Evolutionary conservation across 2,888 invertebrate genomes (phyloP), one percentile per base, ranked within the genome.

Genomic region (Stomorhina lunata): DNA sequence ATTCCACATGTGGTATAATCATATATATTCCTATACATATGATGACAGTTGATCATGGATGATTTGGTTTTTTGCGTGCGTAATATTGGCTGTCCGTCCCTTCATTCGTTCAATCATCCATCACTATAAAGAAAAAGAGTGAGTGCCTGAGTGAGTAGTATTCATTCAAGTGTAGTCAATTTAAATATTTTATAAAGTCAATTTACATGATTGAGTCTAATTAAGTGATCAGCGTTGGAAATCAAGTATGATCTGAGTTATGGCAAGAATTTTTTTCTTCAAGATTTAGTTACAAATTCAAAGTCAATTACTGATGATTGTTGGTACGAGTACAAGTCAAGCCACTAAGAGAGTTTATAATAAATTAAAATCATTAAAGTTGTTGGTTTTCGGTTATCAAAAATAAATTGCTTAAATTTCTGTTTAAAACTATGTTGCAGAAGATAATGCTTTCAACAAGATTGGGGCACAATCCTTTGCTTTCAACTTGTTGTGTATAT

Each of bases 201-300:
- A 75, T 82, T 82, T 82, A 82, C 79, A 71, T 82, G 79, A 82
- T 82, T 79, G 82, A 76, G 82, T 71, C 82, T 82, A 82, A 82
- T 82, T 82, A 82, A 82, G 82, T 76, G 82, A 82, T 82, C 82
- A 82, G 25, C 75, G 40, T 1, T 59, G 57, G 40, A 40, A 79
- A 79, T 75, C 69, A 71, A 66, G 50, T 43, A 69, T 69, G 55
- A 75, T 59, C 69, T 45, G 53, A 71, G 59, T 71, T 72, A 73
- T 79, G 79, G 75, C 63, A 65, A 79, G 43, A 37, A 66, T 79
- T 78, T 78, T 61, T n/a, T n/a, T n/a, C n/a, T n/a, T 48, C 53
- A 55, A 73, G 79, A 66, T 79, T 80, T 61, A 25, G 50, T 79
- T 72, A 61, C 59, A 50, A 82, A 66, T 69, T 59, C 65, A 59